Conservation (phyloP, 2,797 vertebrate genomes). For the Pantherophis alleghaniensis region DNA sequence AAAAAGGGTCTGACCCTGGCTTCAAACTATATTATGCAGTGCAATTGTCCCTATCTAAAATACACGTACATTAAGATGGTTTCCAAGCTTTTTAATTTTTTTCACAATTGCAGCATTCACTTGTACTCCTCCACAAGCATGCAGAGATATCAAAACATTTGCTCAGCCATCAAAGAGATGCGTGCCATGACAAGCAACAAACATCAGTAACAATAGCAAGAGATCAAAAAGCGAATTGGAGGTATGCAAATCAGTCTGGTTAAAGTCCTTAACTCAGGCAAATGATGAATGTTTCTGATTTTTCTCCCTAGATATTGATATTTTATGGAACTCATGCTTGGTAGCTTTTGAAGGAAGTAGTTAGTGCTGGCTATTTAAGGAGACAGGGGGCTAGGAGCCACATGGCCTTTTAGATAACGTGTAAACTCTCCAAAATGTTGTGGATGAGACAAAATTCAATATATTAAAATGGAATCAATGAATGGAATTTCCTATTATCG, state of each 20-base stretch:
- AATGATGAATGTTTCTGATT: background rate
- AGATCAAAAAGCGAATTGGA: background rate
- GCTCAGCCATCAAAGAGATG: background rate
- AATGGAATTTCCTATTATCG: background rate
- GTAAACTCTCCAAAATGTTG: background rate
- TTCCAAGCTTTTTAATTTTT: background rate
- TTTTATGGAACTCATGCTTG: background rate
- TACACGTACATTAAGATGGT: no score
- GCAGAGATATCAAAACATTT: background rate
- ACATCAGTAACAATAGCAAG: background rate
- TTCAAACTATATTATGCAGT: background rate
- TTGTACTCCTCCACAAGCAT: background rate
- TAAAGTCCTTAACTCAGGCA: background rate
- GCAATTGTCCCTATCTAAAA: background rate
- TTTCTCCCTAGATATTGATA: background rate
- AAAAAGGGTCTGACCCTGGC: background rate
- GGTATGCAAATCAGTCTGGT: background rate
- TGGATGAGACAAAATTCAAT: background rate
- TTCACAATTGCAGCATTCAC: background rate
- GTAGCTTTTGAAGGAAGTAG: background rate
- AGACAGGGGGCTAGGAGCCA: background rate
- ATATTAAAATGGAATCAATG: background rate
- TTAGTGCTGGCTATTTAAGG: no score
- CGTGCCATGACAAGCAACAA: background rate
- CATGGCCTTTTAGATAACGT: background rate